A percentile compares a stretch with the other conserved stretches of the same genome.
Conservation (phyloP, 2,797 vertebrate species). For the Vipera latastei region DNA sequence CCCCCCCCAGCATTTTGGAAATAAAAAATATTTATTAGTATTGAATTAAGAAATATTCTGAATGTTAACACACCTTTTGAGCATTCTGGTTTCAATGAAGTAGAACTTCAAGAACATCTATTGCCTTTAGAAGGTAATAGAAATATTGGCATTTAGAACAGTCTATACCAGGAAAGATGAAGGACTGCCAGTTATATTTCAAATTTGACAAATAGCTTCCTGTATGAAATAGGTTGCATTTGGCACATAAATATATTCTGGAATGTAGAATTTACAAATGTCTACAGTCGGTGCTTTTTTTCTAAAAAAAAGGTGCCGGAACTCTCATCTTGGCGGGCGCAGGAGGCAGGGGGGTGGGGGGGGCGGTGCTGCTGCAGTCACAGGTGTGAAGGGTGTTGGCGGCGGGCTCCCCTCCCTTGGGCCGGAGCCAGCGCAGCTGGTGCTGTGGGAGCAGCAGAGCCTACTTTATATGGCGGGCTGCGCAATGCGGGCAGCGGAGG, state of each 20-base stretch:
- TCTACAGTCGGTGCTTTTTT: not conserved
- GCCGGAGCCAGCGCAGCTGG: too few species aligned
- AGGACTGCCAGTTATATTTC: slow-evolving; percentile 30
- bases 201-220: slow-evolving; percentile 15
- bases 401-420: too few species aligned
- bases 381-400: too few species aligned
- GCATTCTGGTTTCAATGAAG: not conserved
- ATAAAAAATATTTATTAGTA: not conserved
- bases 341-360: too few species aligned
- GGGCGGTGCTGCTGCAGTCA: too few species aligned
- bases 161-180: slow-evolving; percentile 8
- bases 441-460: too few species aligned
- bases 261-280: slow-evolving; percentile 4
- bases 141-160: slow-evolving; percentile 5
- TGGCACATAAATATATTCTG: slow-evolving; percentile 3
- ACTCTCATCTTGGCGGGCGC: too few species aligned
- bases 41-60: not conserved
- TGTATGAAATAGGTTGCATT: slow-evolving; percentile 21
- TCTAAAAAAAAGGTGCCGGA: too few species aligned
- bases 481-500: too few species aligned
- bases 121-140: slow-evolving; percentile 17
- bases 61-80: slow-evolving; percentile 1
- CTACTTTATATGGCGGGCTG: too few species aligned
- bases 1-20: not conserved
- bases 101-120: not conserved